phyloP scores from a whole-genome alignment of 2,888 invertebrate species.

The Charanyca ferruginea region DNA sequence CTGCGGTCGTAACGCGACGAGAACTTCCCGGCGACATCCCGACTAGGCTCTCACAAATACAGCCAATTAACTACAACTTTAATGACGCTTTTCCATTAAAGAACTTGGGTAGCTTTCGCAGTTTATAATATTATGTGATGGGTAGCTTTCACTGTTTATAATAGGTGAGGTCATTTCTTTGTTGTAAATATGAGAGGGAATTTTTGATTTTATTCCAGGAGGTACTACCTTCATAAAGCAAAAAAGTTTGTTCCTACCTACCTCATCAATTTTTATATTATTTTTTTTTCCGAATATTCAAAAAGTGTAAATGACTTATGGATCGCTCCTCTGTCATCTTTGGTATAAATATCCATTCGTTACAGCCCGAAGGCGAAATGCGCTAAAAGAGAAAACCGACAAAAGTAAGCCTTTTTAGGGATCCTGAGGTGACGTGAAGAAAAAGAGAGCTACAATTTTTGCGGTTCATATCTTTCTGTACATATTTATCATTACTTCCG shows the following conservation, averaged over 20 bases:
- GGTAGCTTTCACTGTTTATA: slow-evolving; percentile 66
- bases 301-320: slow-evolving; percentile 54
- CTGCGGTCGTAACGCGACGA: slow-evolving; percentile 75
- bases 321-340: slow-evolving; percentile 64
- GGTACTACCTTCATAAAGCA: not conserved
- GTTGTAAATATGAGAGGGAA: slow-evolving; percentile 60
- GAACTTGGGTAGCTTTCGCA: slow-evolving; percentile 68
- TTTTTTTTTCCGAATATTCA: slow-evolving; percentile 6
- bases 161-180: slow-evolving; percentile 61
- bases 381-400: slow-evolving; percentile 83
- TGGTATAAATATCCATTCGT: slow-evolving; percentile 78
- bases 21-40: slow-evolving; percentile 74
- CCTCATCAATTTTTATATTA: not conserved
- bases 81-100: slow-evolving; percentile 81
- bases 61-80: slow-evolving; percentile 83
- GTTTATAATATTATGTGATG: no score
- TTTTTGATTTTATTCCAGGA: slow-evolving; percentile 48
- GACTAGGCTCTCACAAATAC: slow-evolving; percentile 76
- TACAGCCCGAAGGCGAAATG: slow-evolving; percentile 72
- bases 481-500: slow-evolving; percentile 91
- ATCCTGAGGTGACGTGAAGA: slow-evolving; percentile 82
- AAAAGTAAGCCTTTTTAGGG: slow-evolving; percentile 82
- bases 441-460: slow-evolving; percentile 90
- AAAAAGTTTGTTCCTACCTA: slow-evolving; percentile 9
- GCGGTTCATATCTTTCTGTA: slow-evolving; percentile 90